Base-by-base conservation (phyloP, 2,888 invertebrate species). In the Ceraclea dissimilis region DNA sequence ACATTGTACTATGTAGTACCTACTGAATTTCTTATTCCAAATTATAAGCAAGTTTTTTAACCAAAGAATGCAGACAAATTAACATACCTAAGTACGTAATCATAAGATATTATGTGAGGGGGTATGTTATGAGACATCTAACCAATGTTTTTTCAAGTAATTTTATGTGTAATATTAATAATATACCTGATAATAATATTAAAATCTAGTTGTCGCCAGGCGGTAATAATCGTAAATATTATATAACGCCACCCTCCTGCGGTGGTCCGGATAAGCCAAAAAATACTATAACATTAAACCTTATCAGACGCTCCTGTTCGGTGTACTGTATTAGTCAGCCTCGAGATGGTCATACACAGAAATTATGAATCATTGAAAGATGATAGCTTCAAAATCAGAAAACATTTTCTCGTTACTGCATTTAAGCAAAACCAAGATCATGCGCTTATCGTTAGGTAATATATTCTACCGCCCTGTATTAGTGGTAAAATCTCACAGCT, bases 141-240 rank as follows among this genome's bases (percentile, higher is more conserved):
- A 39, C 2, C 16, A 13, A 39, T 39, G 39, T 13, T 39, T 39
- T 39, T 39, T 31, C 13, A 39, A 39, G 16, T 16, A 26, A 10
- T 26, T 26, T 26, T 6, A 26, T 16, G 39, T 39, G n/a, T n/a
- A n/a, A n/a, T n/a, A n/a, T n/a, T n/a, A 39, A 16, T 39, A 39
- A 39, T n/a, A 39, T 39, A n/a, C n/a, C n/a, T 39, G 2, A 39
- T 39, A 39, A 16, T 39, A 39, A 57, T 61, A 61, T 61, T 59
- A 61, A 61, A 59, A 61, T 61, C 55, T 61, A 61, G 57, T 61
- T 61, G 61, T 61, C 61, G 61, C 61, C 61, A 58, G 61, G 61
- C 61, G 61, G 59, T 61, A 61, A 61, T 59, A 61, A 61, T 55
- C 61, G 61, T 61, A 61, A 61, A 61, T 61, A 61, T 39, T 16